These are phyloP conservation scores for Myopa testacea DNA, from an alignment of 2,888 invertebrate genomes.

Conservation along the genomic window DNA sequence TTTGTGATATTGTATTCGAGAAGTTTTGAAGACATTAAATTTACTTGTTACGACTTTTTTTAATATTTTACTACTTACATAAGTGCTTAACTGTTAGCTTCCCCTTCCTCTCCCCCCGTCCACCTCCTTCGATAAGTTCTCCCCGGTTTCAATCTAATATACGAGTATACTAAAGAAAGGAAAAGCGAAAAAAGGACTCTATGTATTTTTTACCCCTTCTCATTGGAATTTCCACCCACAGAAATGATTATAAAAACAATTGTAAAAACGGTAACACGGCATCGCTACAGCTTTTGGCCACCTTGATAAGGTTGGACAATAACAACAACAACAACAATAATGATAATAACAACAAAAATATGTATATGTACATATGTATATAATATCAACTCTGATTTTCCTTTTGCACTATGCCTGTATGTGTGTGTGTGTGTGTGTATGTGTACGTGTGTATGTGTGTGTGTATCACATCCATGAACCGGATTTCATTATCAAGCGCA, in stretches of 20 bases:
- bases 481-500: slow-evolving; percentile 27
- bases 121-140: too few species aligned
- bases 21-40: too few species aligned
- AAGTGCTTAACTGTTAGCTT: too few species aligned
- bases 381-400: too few species aligned
- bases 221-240: slow-evolving; percentile 41
- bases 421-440: not conserved
- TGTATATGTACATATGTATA: too few species aligned
- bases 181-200: not conserved
- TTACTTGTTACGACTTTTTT: too few species aligned
- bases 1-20: too few species aligned
- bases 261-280: not conserved
- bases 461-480: not conserved
- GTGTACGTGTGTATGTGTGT: not conserved
- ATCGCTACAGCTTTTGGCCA: not conserved
- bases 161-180: not conserved
- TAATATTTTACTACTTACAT: too few species aligned
- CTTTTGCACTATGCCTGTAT: too few species aligned
- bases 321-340: not conserved
- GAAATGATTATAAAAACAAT: not conserved
- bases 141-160: too few species aligned
- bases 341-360: too few species aligned
- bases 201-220: slow-evolving; percentile 43
- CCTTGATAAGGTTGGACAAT: not conserved
- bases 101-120: too few species aligned